phyloP scores from a whole-genome alignment of 2,113 vertebrate species.

The Brachionichthys hirsutus region DNA sequence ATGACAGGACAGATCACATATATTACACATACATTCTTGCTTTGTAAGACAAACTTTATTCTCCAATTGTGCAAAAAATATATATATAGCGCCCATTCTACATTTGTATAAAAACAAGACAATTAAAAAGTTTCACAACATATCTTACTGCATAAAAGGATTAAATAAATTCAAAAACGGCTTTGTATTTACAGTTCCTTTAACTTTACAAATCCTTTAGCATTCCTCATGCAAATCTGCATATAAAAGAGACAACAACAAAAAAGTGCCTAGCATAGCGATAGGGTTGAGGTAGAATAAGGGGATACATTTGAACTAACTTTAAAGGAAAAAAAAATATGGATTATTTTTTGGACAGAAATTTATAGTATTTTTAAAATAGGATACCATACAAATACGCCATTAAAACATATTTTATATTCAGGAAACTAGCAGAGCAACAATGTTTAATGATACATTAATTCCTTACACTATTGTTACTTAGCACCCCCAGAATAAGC shows the following conservation, averaged over 20 bases:
- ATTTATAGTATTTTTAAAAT: background rate
- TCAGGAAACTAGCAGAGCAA: background rate
- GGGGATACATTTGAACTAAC: conserved; percentile 34
- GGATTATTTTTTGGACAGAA: background rate
- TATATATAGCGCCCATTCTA: conserved; percentile 46
- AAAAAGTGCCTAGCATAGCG: conserved; percentile 53
- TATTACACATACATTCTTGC: background rate
- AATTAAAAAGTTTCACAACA: conserved; percentile 50
- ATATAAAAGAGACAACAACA: conserved; percentile 37
- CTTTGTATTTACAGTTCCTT: conserved; percentile 72
- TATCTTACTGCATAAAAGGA: conserved; percentile 43
- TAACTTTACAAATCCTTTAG: conserved; percentile 65
- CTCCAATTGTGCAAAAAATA: conserved; percentile 76
- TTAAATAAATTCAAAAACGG: conserved; percentile 40
- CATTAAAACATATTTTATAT: background rate
- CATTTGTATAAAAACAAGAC: conserved; percentile 57
- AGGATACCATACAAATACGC: background rate
- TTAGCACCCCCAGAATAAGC: too few relatives aligned
- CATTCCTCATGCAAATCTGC: conserved; percentile 41
- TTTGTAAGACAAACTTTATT: conserved; percentile 61
- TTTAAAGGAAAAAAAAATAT: conserved; percentile 6
- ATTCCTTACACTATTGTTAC: too few relatives aligned
- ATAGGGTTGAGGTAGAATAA: conserved; percentile 79
- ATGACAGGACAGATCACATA: background rate
- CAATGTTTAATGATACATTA: too few relatives aligned